phyloP scores from a whole-genome alignment of 2,888 invertebrate genomes.

The Sceliomorpha sp. region DNA sequence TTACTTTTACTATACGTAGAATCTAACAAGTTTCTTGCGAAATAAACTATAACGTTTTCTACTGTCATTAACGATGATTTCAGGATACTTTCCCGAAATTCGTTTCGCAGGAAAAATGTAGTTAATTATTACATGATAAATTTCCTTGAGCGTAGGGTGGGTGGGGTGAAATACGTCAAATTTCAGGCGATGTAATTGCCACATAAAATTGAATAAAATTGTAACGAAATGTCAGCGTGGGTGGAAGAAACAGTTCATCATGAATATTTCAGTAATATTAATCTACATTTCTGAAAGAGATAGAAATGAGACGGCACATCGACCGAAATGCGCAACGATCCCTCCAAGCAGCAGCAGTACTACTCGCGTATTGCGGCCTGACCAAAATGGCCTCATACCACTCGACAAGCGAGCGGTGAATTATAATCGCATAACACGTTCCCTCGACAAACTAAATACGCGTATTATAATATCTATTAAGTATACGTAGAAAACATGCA shows the following conservation, averaged over 20 bases:
- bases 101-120: no score
- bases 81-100: no score
- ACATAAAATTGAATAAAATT: no score
- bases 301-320: slow-evolving; percentile 33
- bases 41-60: no score
- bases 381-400: slow-evolving; percentile 52
- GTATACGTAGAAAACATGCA: slow-evolving; percentile 48
- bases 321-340: slow-evolving; percentile 53
- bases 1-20: no score
- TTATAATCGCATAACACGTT: slow-evolving; percentile 47
- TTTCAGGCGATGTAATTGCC: not conserved
- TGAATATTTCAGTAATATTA: slow-evolving; percentile 22
- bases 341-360: slow-evolving; percentile 1
- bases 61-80: no score
- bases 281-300: slow-evolving; percentile 10
- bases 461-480: slow-evolving; percentile 53
- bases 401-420: slow-evolving; percentile 48
- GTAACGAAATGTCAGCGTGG: no score
- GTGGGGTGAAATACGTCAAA: no score
- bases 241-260: no score
- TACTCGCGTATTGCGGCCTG: slow-evolving; percentile 22
- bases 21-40: no score
- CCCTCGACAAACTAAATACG: slow-evolving; percentile 39
- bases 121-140: no score
- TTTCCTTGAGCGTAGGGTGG: no score